Base-by-base conservation (phyloP, 2,888 invertebrate species). In the Drosophila putrida region DNA sequence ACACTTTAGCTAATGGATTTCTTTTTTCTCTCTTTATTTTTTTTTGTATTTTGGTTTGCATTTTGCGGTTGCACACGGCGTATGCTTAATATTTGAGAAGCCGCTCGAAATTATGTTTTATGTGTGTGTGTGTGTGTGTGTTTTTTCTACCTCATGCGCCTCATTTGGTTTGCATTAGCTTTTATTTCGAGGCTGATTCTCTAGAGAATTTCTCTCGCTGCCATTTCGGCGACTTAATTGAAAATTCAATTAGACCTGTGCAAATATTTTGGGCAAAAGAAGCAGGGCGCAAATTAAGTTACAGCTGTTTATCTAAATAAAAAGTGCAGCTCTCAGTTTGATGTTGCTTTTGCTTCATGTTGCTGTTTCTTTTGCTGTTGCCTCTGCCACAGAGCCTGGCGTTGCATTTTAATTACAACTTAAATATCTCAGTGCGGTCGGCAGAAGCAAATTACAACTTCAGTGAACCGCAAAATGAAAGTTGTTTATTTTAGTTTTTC, bases 161-260 rank as follows among this genome's bases (percentile, higher is more conserved):
- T 86, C 84, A 82, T 84, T 87, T 82, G 72, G 63, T 55, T 82
- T 77, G 80, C 74, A 67, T 78, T 51, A 70, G 55, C 33, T 64
- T 68, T 8, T 15, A 35, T 8, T 20, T 10, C 15, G 15, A 38
- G 50, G 25, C 11, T 10, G n/a, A 8, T 5, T 31, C 13, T 4
- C 13, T 20, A 20, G 20, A 20, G 46, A 9, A 4, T 8, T 50
- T 13, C 33, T 33, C 54, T 15, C 58, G 54, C 46, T 62, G 68
- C 71, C 74, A 66, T 71, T 79, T 77, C 69, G 64, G 75, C 80
- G 83, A 81, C 86, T 81, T 87, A 87, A 86, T 85, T 87, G 85
- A 87, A 86, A 86, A 87, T 86, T 86, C 85, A 86, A 86, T 86
- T 86, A 86, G 87, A 86, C 80, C 88, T 87, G 88, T 76, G 82